These are phyloP conservation scores for Morelia viridis DNA, from an alignment of 2,797 vertebrate genomes.

Conservation along the genomic window DNA sequence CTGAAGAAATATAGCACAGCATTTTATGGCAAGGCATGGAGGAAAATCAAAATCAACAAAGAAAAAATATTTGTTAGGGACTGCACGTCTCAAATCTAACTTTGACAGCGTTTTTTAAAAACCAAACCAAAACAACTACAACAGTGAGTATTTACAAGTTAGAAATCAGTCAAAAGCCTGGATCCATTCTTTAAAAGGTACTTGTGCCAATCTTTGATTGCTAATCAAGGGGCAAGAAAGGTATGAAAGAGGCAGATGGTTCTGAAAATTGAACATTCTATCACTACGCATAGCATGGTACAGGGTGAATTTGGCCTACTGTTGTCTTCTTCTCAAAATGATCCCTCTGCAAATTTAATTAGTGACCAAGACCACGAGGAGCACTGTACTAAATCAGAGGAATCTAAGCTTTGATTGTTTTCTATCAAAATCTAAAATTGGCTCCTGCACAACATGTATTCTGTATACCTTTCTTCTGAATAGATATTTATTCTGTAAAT, in stretches of 20 bases:
- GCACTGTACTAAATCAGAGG: background rate
- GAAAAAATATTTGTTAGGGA: background rate
- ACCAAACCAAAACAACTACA: background rate
- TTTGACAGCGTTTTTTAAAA: slow-evolving; percentile 41
- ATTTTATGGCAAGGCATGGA: slow-evolving; percentile 25
- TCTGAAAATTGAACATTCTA: background rate
- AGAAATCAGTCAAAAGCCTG: background rate
- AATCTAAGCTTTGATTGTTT: background rate
- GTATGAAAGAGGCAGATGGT: background rate
- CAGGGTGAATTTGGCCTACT: background rate
- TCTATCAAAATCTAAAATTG: background rate
- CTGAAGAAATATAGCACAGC: slow-evolving; percentile 27
- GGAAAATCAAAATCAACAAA: slow-evolving; percentile 44
- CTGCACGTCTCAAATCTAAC: background rate
- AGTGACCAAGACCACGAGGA: background rate
- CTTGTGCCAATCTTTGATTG: background rate
- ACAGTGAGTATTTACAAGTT: background rate
- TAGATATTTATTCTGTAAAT: too few species aligned
- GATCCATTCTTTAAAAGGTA: background rate
- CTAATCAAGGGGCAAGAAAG: background rate
- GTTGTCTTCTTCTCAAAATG: too few species aligned
- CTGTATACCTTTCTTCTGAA: too few species aligned
- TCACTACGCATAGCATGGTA: too few species aligned
- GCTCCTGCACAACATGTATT: background rate
- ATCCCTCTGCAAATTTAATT: background rate